Evolutionary conservation across 2,113 vertebrate genomes (phyloP), one percentile per base, ranked within the genome.

Genomic region (Rhinopomastus cyanomelas): DNA sequence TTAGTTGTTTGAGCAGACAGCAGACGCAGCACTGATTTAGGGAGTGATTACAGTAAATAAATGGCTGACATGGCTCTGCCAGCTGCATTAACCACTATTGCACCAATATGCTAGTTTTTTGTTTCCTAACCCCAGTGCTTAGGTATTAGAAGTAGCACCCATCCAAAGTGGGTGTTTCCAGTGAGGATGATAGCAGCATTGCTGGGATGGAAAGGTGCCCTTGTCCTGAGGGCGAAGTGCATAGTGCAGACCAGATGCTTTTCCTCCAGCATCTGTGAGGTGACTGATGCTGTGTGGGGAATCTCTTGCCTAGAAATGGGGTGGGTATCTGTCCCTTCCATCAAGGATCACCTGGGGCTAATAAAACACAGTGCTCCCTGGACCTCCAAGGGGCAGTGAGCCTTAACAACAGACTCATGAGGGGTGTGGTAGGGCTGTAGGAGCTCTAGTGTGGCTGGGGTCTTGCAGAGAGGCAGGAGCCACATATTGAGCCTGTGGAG

Each of bases 1-100:
- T 85, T 85, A 60, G 34, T 89, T 92, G 66, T 73, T 87, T 89
- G 76, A 87, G 87, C 89, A 93, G 85, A 20, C 56, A 62, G 87
- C 78, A 89, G 71, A 80, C 62, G 78, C 84, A 67, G 23, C 73
- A 51, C 67, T 59, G 81, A 85, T 76, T 94, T 82, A 88, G 76
- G 64, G 82, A 82, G 37, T 76, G 67, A 34, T n/a, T 89, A 11
- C 75, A 80, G 84, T 69, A 81, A 88, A 42, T 78, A 84, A 78
- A 62, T 9, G 67, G 16, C 71, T 89, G 81, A 22, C 34, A 27
- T 0, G 6, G 59, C 55, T 75, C 42, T 69, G 67, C 67, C 57
- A 69, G 52, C 20, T 48, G 48, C 44, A 29, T 82, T 62, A 44
- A 79, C 53, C 67, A 30, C 42, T 76, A 1, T 11, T 22, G 39